Base-by-base conservation (phyloP, 2,797 vertebrate species). In the Salmo trutta region DNA sequence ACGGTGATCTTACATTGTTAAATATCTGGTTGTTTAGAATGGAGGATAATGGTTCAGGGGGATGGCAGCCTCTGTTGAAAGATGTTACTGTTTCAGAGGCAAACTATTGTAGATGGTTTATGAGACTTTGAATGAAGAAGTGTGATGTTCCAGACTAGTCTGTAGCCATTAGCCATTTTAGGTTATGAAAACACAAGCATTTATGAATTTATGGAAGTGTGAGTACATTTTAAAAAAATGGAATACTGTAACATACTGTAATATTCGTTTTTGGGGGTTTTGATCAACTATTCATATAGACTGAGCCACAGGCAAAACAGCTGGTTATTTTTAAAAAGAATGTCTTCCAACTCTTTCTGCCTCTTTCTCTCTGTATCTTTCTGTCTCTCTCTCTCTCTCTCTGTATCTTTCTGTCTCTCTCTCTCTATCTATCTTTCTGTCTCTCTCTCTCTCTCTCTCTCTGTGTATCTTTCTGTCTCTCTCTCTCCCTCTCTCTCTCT, bases 341-440 rank as follows among this genome's bases (percentile, higher is more conserved):
- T 59, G 6, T 59, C 56, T 59, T 27, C 24, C 8, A 6, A 51
- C 98, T 93, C 53, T 12, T 15, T 51, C 1, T 29, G 7, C 3
- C 17, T 27, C 33, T 8, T 8, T 16, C 59, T 31, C 75, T 71
- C 78, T 81, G n/a, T 83, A 36, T 85, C 52, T 83, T 65, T 7
- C 86, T 64, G 97, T 93, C 56, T 24, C 19, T n/a, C 4, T 21
- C 17, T 4, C 4, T n/a, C 56, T 14, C 6, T 17, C 64, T 36
- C 24, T n/a, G 24, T 24, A 54, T 1, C 36, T 77, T 73, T 72
- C 79, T 82, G 29, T 83, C 56, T 85, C 53, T 83, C 69, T 12
- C 86, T 83, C 56, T 41, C 98, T 93, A 52, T 19, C 17, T 33
- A 1, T 29, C 16, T 5, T 3, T 27, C 53, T 8, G 1, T 16